Base-by-base conservation (phyloP, 53 echinoderm and acorn worm species). In the Mesocentrotus franciscanus region DNA sequence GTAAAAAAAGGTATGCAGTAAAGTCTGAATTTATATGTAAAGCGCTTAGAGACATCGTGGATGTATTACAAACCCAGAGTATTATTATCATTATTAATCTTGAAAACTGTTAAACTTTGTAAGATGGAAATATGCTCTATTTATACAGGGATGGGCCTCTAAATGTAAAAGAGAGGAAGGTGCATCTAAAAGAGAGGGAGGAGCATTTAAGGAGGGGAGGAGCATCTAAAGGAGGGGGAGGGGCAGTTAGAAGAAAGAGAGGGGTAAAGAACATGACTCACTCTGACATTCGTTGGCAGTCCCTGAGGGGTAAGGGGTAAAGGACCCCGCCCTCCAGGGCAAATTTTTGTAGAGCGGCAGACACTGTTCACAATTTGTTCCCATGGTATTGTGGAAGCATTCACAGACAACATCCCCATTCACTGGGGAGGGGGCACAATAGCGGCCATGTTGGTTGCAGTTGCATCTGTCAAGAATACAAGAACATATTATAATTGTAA, bases 311-410 rank as follows among this genome's bases (percentile, higher is more conserved):
- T 90, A 96, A 7, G 97, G 97, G 32, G 97, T 92, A 55, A 96
- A 87, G 26, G 97, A 95, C 17, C 98, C 99, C 11, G 89, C 91
- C 92, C 84, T 92, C 99, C 99, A 99, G 20, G 98, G 98, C 56
- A 97, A 94, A 71, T 99, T 97, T 90, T 99, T 98, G 95, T 97
- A 99, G 66, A 99, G 95, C 26, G 99, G 98, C 3, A 95, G 97
- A 91, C 99, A 99, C 60, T 96, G 74, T 60, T 98, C 97, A 78
- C 99, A 99, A 58, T 96, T 97, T 27, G 89, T 94, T n/a, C 99
- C 99, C 97, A 97, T 97, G 10, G 99, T 99, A 78, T 99, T 99
- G 61, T 99, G 99, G 90, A 84, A 94, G 90, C 99, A 99, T n/a
- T 96, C 95, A 68, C 99, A 99, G 18, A 96, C 90, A 16, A 97